phyloP scores from a whole-genome alignment of 2,797 vertebrate species.

The Phoxinus dragarum region DNA sequence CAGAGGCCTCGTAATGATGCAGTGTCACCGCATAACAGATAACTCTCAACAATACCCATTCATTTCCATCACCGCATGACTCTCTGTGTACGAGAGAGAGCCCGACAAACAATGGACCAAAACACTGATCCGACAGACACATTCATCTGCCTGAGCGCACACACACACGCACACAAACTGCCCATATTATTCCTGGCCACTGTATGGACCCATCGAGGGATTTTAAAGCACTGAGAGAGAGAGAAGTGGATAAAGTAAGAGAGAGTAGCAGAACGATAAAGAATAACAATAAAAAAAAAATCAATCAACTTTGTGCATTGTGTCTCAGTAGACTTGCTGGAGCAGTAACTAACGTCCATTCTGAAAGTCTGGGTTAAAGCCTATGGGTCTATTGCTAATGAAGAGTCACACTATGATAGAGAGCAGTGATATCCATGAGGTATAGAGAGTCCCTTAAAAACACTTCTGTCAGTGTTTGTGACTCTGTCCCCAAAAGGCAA shows the following conservation, averaged over 20 bases:
- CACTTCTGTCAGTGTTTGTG: neutral
- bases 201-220: neutral
- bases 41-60: conserved; percentile 67
- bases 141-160: conserved; percentile 72
- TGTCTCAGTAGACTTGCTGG: neutral
- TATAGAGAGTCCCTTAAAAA: conserved; percentile 1
- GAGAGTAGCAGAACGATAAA: neutral
- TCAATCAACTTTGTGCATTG: conserved; percentile 11
- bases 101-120: conserved; percentile 74
- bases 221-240: conserved; percentile 26
- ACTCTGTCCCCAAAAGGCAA: neutral
- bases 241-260: conserved; percentile 20
- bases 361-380: neutral
- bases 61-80: conserved; percentile 78
- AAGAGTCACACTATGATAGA: neutral
- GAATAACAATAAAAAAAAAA: conserved; percentile 15
- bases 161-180: conserved; percentile 32
- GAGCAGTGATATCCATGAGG: neutral
- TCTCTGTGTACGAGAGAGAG: conserved; percentile 73
- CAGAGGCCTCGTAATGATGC: conserved; percentile 73
- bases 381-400: neutral
- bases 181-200: conserved; percentile 12
- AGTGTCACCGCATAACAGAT: conserved; percentile 66
- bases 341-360: conserved; percentile 31
- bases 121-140: conserved; percentile 75